Percentiles rank a stretch among this genome's conserved stretches.
Conservation (phyloP, 2,888 invertebrate genomes). For the Sycophila texana region DNA sequence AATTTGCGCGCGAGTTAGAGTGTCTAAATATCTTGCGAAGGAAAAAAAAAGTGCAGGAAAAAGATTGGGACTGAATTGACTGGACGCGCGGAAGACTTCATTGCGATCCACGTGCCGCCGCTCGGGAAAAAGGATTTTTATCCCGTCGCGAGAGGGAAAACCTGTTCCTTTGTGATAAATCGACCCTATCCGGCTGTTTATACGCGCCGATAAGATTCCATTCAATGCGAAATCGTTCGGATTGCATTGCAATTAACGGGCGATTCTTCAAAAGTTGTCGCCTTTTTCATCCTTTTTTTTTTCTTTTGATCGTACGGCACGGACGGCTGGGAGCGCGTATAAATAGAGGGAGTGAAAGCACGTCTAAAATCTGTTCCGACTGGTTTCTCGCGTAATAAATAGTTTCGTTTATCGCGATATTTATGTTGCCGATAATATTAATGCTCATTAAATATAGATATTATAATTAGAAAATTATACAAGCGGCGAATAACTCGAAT, state of each 20-base stretch:
- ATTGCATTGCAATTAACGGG: constrained; percentile 4
- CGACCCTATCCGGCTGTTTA: background rate
- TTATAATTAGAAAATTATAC: background rate
- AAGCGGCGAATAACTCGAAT: background rate
- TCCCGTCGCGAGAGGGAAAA: background rate
- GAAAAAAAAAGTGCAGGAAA: too few relatives aligned
- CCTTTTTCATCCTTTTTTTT: too few relatives aligned
- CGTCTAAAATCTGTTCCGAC: constrained; percentile 9
- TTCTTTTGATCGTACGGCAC: background rate
- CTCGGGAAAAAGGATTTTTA: background rate
- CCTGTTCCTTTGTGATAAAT: constrained; percentile 9
- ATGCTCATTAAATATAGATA: background rate
- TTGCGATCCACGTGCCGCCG: too few relatives aligned
- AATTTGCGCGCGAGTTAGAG: too few relatives aligned
- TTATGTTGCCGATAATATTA: constrained; percentile 12
- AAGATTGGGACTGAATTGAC: too few relatives aligned
- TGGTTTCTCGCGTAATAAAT: constrained; percentile 11
- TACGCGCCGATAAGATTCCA: constrained; percentile 8
- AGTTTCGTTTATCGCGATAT: constrained; percentile 17
- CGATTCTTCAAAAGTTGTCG: constrained; percentile 11
- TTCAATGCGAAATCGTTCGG: background rate
- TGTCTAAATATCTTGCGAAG: too few relatives aligned
- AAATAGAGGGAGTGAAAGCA: background rate
- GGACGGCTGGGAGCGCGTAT: background rate
- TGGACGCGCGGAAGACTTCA: too few relatives aligned